These are phyloP conservation scores for Atlantisia rogersi DNA, from an alignment of 2,113 vertebrate genomes.

Conservation along the genomic window DNA sequence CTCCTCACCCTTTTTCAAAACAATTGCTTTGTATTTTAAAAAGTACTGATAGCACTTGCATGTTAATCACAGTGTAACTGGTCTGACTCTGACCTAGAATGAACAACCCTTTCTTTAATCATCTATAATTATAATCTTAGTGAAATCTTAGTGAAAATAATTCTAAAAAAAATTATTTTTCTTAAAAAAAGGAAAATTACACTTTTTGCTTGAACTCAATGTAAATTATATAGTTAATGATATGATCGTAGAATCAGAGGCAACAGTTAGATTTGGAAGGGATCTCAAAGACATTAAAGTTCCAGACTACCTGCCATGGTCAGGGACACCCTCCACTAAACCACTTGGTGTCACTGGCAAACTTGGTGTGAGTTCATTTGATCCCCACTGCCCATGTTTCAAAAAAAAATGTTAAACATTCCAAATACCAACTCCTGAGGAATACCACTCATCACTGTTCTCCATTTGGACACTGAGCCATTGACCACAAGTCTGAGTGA, in stretches of 20 bases:
- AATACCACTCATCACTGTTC: no score
- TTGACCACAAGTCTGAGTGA: no score
- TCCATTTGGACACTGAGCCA: no score
- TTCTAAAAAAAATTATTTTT: background rate
- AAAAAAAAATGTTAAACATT: no score
- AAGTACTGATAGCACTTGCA: background rate
- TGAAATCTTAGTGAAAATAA: background rate
- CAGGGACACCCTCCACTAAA: no score
- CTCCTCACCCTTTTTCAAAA: background rate
- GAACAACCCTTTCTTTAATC: background rate
- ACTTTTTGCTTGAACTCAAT: background rate
- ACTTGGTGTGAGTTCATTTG: no score
- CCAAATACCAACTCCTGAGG: no score
- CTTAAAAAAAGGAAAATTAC: background rate
- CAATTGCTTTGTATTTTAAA: background rate
- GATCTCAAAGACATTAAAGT: no score
- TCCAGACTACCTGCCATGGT: no score
- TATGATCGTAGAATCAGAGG: background rate
- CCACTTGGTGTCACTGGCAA: no score
- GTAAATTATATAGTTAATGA: background rate
- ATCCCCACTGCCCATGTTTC: no score
- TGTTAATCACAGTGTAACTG: background rate
- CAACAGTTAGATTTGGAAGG: no score
- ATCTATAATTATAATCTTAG: background rate
- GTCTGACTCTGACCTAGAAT: background rate